A percentile compares a stretch with the other conserved stretches of the same genome.
Conservation (phyloP, 2,113 vertebrate species). For the Marcusenius ussheri region DNA sequence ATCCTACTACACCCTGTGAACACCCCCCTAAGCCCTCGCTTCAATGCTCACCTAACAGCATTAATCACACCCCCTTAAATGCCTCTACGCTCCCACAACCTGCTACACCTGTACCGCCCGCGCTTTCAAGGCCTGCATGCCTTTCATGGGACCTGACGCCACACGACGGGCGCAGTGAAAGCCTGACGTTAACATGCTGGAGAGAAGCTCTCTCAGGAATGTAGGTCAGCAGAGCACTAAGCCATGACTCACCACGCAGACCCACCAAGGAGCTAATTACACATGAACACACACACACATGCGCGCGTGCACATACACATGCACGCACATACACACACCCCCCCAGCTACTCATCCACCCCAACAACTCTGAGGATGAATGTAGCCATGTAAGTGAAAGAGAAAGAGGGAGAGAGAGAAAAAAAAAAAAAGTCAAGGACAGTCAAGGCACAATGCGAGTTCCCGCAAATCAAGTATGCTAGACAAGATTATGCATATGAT, state of each 20-base stretch:
- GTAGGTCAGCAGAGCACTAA: slow-evolving; percentile 12
- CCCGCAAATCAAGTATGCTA: neutral
- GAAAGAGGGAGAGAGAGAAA: neutral
- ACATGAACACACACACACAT: neutral
- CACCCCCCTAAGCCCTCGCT: neutral
- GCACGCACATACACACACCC: neutral
- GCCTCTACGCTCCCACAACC: neutral
- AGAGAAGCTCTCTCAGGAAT: slow-evolving; percentile 6
- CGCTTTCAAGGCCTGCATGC: neutral
- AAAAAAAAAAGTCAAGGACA: neutral
- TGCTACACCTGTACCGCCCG: neutral
- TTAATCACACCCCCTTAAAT: neutral
- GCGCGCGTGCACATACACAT: neutral
- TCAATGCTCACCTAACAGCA: neutral
- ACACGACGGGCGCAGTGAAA: neutral
- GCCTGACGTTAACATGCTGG: neutral
- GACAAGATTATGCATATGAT: neutral
- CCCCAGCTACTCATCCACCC: neutral
- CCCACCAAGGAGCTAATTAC: slow-evolving; percentile 9
- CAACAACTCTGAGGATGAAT: neutral
- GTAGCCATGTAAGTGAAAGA: neutral
- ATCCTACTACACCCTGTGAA: neutral
- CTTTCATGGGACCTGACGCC: neutral
- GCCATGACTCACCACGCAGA: neutral
- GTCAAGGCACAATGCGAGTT: neutral